Base-by-base conservation (phyloP, 2,888 invertebrate species). In the Leptinotarsa peninsularis region DNA sequence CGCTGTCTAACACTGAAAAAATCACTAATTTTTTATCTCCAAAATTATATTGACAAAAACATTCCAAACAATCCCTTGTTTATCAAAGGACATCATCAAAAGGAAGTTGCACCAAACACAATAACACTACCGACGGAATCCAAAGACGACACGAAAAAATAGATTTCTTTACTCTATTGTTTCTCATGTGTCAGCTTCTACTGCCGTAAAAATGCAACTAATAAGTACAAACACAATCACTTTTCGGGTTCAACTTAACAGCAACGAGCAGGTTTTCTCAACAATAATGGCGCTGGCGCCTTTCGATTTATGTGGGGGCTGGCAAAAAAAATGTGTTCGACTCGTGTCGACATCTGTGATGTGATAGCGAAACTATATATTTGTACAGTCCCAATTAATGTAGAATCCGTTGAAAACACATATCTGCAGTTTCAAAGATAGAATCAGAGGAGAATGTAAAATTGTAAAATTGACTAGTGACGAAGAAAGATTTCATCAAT, bases 271-370 rank as follows among this genome's bases (percentile, higher is more conserved):
- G 75, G 76, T 80, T 80, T 79, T 79, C 79, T 74, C 78, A 71
- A 77, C 77, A 81, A 83, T 79, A 83, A 83, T 83, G 83, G 83
- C 83, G 83, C 81, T 79, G 73, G 79, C 78, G 78, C 79, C 75
- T 70, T 71, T 76, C 78, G 76, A 76, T 76, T 76, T 71, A 76
- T 78, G 78, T 78, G 76, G 73, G 78, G 68, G 60, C 60, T n/a
- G 21, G n/a, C 67, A 23, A 27, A 54, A 68, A 58, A 66, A 49
- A n/a, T 63, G 10, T 27, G 17, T 50, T 17, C 18, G 60, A 21
- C 14, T 21, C 4, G 7, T 58, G 18, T 60, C 17, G 75, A 69
- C 75, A 72, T 72, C 75, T 75, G 56, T n/a, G 66, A n/a, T n/a
- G 14, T 43, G 27, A 15, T 58, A 17, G 33, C 7, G 3, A 49